Base-by-base conservation (phyloP, 2,888 invertebrate species). In the Chloroclystis v-ata region DNA sequence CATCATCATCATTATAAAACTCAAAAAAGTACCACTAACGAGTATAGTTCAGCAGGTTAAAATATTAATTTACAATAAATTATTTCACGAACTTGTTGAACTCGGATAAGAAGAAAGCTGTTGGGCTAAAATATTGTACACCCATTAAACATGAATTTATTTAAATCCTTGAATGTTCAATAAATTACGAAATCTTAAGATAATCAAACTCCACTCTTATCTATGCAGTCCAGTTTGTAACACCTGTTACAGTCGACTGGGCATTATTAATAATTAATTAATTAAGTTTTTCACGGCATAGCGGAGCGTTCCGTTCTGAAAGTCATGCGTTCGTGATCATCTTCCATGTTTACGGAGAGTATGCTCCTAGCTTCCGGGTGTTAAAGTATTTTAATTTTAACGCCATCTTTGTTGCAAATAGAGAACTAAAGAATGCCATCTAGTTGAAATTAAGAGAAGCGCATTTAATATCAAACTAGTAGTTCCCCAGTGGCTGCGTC, bases 291-390 rank as follows among this genome's bases (percentile, higher is more conserved):
- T 60, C 52, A 52, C 56, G 56, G 56, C 43, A 53, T 70, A 72
- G 63, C 74, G 68, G 72, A 10, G 39, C 66, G 75, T 75, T 75
- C 75, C 75, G 72, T 60, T 68, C 75, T 72, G 63, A 68, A 74
- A 69, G 56, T 26, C 56, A 47, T 20, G 47, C 49, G 51, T 52
- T 56, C 45, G 45, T 46, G 48, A 51, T 50, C 48, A 53, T 33
- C 3, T 33, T 6, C 33, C 46, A 48, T 47, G 55, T 61, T 59
- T 59, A 57, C 44, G 35, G 37, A 41, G 7, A 38, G n/a, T 35
- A 38, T 14, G 28, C 38, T 24, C 0, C 11, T 4, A 20, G 35
- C 33, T 49, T 39, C 43, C 42, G 46, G 46, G 29, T 32, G 7
- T 35, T 30, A 40, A 5, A 20, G 9, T 25, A 32, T 39, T 29